Conservation (phyloP, 2,113 vertebrate species). For the Leiothrix lutea region DNA sequence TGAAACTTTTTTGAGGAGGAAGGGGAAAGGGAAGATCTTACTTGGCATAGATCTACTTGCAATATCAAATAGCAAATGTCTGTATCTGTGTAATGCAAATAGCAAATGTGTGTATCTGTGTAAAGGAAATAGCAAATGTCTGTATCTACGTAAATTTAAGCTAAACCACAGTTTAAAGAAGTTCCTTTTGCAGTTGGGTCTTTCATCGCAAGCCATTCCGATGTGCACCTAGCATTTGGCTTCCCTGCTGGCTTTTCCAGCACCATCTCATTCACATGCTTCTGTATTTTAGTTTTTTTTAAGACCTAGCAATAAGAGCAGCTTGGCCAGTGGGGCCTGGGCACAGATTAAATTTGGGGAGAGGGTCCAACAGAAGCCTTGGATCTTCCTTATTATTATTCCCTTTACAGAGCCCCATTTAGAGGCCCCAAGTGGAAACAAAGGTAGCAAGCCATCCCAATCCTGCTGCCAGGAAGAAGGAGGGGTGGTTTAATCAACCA, state of each 20-base stretch:
- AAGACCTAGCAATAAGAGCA: not conserved
- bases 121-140: not conserved
- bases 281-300: not conserved
- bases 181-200: not conserved
- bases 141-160: not conserved
- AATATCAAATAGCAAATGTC: not conserved
- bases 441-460: constrained; percentile 32
- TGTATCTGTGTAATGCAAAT: not conserved
- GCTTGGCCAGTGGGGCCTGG: not conserved
- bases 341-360: not conserved
- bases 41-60: not conserved
- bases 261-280: not conserved
- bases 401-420: constrained; percentile 12
- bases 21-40: not conserved
- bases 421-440: constrained; percentile 53
- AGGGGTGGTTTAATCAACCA: constrained; percentile 44
- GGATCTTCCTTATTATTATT: constrained; percentile 24
- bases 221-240: not conserved
- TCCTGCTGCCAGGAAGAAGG: constrained; percentile 49
- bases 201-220: not conserved
- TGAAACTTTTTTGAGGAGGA: not conserved
- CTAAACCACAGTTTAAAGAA: not conserved
- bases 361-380: not conserved
- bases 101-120: not conserved
- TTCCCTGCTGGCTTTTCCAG: not conserved